phyloP scores from a whole-genome alignment of 1,140 invertebrate species.

The Neelides sp. region DNA sequence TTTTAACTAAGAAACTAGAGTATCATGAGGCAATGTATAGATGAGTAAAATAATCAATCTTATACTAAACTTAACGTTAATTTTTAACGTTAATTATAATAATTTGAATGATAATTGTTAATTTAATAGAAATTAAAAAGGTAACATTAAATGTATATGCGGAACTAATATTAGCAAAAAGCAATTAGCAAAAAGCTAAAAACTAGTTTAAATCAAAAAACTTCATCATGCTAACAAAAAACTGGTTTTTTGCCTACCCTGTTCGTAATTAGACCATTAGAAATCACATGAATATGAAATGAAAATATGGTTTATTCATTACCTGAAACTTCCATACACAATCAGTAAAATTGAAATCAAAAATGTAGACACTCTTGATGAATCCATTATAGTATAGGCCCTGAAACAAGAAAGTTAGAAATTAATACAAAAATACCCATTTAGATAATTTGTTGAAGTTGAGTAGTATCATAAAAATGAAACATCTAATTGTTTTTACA shows the following conservation, averaged over 20 bases:
- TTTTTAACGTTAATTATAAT: too few relatives aligned
- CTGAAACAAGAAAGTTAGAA: slow-evolving; percentile 38
- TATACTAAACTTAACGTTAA: too few relatives aligned
- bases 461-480: too few relatives aligned
- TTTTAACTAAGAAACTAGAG: not conserved
- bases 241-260: not conserved
- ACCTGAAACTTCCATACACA: slow-evolving; percentile 82
- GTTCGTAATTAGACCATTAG: too few relatives aligned
- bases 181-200: not conserved
- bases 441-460: not conserved
- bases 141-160: too few relatives aligned
- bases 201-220: slow-evolving; percentile 1
- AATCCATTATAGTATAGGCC: slow-evolving; percentile 93
- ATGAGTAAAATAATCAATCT: too few relatives aligned
- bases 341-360: slow-evolving; percentile 93
- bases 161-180: too few relatives aligned
- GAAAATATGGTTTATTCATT: slow-evolving; percentile 27
- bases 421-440: not conserved
- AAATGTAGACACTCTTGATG: slow-evolving; percentile 88
- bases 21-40: too few relatives aligned
- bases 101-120: too few relatives aligned
- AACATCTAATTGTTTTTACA: not conserved
- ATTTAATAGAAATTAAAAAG: too few relatives aligned
- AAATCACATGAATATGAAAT: too few relatives aligned
- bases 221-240: not conserved